phyloP scores from a whole-genome alignment of 2,797 vertebrate species.

The Scomberomorus guttatus region DNA sequence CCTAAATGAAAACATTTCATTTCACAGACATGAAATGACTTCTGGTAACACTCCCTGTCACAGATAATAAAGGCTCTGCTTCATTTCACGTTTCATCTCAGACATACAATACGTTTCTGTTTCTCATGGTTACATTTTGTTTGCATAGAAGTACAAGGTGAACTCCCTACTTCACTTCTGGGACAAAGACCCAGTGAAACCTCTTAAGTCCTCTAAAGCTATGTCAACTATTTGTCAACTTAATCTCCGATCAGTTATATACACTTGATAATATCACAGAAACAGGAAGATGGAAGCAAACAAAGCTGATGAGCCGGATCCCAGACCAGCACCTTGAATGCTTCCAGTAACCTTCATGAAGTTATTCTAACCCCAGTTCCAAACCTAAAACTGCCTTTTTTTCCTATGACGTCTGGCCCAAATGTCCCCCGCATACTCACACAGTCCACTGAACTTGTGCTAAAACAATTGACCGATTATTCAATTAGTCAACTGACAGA shows the following conservation, averaged over 20 bases:
- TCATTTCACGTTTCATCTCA: background rate
- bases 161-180: slow-evolving; percentile 1
- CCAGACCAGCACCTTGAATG: background rate
- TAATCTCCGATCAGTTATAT: background rate
- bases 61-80: background rate
- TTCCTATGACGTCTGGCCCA: background rate
- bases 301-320: background rate
- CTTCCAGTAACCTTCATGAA: background rate
- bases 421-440: background rate
- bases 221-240: background rate
- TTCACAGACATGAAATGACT: background rate
- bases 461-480: background rate
- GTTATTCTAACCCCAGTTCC: background rate
- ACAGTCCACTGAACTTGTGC: background rate
- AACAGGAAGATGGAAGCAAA: slow-evolving; percentile 21
- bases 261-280: background rate
- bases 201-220: background rate
- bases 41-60: background rate
- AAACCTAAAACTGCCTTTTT: background rate
- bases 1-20: background rate
- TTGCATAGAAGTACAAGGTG: slow-evolving; percentile 4
- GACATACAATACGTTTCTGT: background rate
- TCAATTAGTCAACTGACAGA: background rate
- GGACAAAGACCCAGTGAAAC: background rate
- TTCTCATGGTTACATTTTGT: background rate